phyloP scores from a whole-genome alignment of 1,140 invertebrate species.

The Brachionus asplanchnoidis region DNA sequence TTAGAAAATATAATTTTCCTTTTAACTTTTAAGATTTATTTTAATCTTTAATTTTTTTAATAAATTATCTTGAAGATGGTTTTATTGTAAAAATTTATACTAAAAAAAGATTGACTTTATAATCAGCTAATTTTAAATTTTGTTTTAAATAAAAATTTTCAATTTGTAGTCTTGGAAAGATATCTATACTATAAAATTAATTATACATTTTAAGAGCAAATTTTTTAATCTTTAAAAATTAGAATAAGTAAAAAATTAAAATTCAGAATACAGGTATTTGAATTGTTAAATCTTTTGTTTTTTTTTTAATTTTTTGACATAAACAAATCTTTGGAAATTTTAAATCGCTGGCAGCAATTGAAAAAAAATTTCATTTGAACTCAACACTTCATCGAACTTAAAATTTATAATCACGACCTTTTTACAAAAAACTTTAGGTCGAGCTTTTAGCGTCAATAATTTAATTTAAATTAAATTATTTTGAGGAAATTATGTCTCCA shows the following conservation, averaged over 20 bases:
- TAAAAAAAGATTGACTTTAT: too few species aligned
- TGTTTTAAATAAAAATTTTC: neutral
- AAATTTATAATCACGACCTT: neutral
- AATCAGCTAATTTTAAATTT: too few species aligned
- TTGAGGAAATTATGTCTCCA: neutral
- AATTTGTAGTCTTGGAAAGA: neutral
- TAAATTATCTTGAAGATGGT: too few species aligned
- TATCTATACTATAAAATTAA: neutral
- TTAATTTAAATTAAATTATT: neutral
- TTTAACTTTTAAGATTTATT: too few species aligned
- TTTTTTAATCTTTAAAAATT: neutral
- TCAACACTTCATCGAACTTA: neutral
- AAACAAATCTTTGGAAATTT: neutral
- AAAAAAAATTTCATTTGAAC: neutral
- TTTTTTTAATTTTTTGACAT: neutral
- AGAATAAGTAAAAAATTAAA: neutral
- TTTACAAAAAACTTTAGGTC: neutral
- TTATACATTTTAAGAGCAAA: neutral
- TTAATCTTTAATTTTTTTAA: too few species aligned
- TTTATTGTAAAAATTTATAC: too few species aligned
- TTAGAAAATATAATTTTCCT: too few species aligned
- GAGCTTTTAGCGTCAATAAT: neutral
- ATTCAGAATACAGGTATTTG: neutral
- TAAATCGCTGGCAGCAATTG: neutral
- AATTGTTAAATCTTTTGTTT: neutral